Percentiles rank a stretch among this genome's conserved stretches.
Conservation (phyloP, 2,888 invertebrate genomes). For the Scaptomyza tumidula region DNA sequence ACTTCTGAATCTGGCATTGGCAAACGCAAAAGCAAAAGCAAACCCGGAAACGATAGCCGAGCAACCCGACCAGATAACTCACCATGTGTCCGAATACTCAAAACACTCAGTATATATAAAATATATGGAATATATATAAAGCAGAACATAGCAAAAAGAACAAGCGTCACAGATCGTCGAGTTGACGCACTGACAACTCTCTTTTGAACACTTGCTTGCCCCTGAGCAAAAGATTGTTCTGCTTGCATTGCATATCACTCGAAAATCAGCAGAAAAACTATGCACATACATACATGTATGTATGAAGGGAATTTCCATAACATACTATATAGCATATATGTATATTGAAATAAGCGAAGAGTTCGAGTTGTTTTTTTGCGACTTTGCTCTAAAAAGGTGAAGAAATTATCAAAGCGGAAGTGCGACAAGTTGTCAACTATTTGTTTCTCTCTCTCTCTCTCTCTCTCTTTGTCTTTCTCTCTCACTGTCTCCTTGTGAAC, state of each 20-base stretch:
- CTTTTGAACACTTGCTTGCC: conserved; percentile 36
- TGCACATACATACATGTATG: not conserved
- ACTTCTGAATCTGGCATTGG: conserved; percentile 19
- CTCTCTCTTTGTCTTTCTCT: no score
- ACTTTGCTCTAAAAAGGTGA: no score
- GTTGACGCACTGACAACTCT: conserved; percentile 31
- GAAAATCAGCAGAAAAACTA: conserved; percentile 31
- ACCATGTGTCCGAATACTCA: conserved; percentile 36
- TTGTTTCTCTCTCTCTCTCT: no score
- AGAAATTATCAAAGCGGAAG: no score
- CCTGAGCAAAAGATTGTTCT: conserved; percentile 28
- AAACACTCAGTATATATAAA: conserved; percentile 22
- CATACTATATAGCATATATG: not conserved
- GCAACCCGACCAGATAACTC: conserved; percentile 49
- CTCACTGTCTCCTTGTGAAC: no score
- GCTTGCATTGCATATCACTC: not conserved
- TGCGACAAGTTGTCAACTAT: no score
- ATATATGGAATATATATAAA: not conserved
- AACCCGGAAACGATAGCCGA: conserved; percentile 56
- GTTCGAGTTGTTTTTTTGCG: no score
- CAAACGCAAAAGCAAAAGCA: conserved; percentile 12
- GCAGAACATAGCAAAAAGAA: not conserved
- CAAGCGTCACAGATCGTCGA: conserved; percentile 21
- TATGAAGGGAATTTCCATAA: not conserved
- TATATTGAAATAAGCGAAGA: not conserved